Evolutionary conservation across 2,888 invertebrate genomes (phyloP).

Genomic region (Dichetophora obliterata): DNA sequence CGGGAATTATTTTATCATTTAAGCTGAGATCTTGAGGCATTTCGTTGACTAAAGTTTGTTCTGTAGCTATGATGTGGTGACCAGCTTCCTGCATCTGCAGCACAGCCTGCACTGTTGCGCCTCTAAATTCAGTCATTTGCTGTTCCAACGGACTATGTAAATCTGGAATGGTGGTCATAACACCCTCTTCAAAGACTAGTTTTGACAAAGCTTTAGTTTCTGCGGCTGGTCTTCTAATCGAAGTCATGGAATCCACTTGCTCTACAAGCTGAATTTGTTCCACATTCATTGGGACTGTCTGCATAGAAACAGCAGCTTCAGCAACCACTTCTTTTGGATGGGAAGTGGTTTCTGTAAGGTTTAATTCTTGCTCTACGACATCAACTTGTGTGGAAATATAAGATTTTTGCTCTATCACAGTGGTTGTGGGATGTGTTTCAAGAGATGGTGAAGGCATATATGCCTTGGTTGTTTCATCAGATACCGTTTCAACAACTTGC

Average conservation of each 20-base stretch:
- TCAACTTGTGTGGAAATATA: conserved; percentile 76
- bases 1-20: neutral
- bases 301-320: conserved; percentile 55
- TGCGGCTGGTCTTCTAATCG: conserved; percentile 2
- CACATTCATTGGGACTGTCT: conserved; percentile 66
- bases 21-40: neutral
- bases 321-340: conserved; percentile 66
- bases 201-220: conserved; percentile 64
- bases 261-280: conserved; percentile 38
- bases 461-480: conserved; percentile 76
- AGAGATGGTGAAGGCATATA: neutral
- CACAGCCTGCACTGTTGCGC: conserved; percentile 60
- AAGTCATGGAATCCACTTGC: conserved; percentile 12
- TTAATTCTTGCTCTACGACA: conserved; percentile 79
- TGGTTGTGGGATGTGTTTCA: conserved; percentile 75
- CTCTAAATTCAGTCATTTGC: conserved; percentile 66
- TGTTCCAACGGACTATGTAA: conserved; percentile 77
- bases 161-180: conserved; percentile 76
- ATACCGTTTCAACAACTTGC: conserved; percentile 70
- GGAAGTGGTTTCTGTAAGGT: conserved; percentile 52
- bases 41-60: neutral
- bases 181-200: conserved; percentile 71
- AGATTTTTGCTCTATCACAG: conserved; percentile 77
- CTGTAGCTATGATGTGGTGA: conserved; percentile 52
- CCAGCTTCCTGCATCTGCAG: conserved; percentile 64